Percentiles rank a stretch among this genome's conserved stretches.
phyloP scores from a whole-genome alignment of 2,888 invertebrate species.

The Dusona sp. region DNA sequence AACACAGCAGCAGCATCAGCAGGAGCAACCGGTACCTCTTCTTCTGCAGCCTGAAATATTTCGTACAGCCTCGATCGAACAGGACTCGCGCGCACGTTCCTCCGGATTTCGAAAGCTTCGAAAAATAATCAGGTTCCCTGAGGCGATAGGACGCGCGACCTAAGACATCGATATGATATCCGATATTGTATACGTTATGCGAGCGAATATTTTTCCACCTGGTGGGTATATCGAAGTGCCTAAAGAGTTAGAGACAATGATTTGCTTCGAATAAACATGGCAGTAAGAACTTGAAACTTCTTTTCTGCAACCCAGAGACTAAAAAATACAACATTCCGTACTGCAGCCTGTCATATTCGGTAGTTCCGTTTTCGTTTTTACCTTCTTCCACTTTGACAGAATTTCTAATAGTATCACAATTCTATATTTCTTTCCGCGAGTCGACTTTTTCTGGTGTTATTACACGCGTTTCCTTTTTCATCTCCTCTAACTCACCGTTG shows the following conservation, averaged over 20 bases:
- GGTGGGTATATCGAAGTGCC: conserved; percentile 2
- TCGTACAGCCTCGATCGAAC: conserved; percentile 76
- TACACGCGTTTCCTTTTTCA: conserved; percentile 34
- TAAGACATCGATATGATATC: conserved; percentile 67
- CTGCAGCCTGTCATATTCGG: not conserved
- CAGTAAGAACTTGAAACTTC: not conserved
- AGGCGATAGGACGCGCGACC: conserved; percentile 55
- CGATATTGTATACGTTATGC: conserved; percentile 55
- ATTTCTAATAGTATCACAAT: conserved; percentile 23
- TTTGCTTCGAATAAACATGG: not conserved
- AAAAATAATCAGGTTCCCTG: conserved; percentile 60
- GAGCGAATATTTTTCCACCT: conserved; percentile 32
- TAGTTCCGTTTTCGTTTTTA: not conserved
- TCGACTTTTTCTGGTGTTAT: conserved; percentile 1
- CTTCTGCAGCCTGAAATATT: conserved; percentile 80
- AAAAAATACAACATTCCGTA: not conserved
- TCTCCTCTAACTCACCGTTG: conserved; percentile 66
- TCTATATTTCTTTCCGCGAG: not conserved
- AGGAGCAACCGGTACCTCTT: conserved; percentile 73
- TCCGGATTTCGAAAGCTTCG: conserved; percentile 1
- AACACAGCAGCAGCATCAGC: conserved; percentile 37
- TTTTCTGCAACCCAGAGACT: not conserved
- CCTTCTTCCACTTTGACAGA: conserved; percentile 26
- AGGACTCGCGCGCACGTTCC: conserved; percentile 44
- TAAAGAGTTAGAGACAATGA: not conserved